These are phyloP conservation scores for Bombylius major DNA, from an alignment of 2,888 invertebrate species.

Conservation along the genomic window DNA sequence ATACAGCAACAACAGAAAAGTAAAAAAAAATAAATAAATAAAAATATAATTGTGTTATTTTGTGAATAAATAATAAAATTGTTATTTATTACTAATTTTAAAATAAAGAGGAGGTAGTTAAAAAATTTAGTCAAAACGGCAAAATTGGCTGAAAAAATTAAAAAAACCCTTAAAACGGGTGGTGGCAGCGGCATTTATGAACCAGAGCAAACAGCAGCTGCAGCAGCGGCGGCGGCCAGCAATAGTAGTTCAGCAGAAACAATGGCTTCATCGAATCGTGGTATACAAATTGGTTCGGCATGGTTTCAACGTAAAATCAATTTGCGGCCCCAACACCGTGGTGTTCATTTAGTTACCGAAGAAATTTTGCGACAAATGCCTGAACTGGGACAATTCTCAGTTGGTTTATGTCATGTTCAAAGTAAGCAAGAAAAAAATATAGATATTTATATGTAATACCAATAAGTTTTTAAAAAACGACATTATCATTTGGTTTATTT, in stretches of 20 bases:
- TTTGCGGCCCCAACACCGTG: constrained; percentile 89
- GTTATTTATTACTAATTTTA: too few relatives aligned
- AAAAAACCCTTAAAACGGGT: constrained; percentile 19
- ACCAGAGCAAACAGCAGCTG: constrained; percentile 8
- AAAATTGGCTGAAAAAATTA: constrained; percentile 10
- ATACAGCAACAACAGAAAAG: too few relatives aligned
- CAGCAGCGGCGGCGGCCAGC: constrained; percentile 14
- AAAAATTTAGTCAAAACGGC: constrained; percentile 3
- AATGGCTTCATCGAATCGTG: constrained; percentile 42
- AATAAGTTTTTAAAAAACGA: not conserved
- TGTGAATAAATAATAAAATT: too few relatives aligned
- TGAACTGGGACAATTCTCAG: constrained; percentile 85
- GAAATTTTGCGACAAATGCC: constrained; percentile 91
- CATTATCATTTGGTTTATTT: not conserved
- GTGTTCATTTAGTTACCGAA: constrained; percentile 94
- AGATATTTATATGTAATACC: too few relatives aligned
- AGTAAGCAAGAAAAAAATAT: constrained; percentile 57
- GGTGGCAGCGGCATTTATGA: constrained; percentile 16
- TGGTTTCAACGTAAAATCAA: constrained; percentile 98
- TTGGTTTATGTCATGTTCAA: constrained; percentile 93
- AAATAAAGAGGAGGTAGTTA: too few relatives aligned
- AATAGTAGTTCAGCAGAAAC: constrained; percentile 38
- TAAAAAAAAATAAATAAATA: too few relatives aligned
- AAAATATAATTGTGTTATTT: too few relatives aligned
- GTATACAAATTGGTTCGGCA: constrained; percentile 90